Evolutionary conservation across 2,797 vertebrate genomes (phyloP).

Genomic region (Falco berigora): DNA sequence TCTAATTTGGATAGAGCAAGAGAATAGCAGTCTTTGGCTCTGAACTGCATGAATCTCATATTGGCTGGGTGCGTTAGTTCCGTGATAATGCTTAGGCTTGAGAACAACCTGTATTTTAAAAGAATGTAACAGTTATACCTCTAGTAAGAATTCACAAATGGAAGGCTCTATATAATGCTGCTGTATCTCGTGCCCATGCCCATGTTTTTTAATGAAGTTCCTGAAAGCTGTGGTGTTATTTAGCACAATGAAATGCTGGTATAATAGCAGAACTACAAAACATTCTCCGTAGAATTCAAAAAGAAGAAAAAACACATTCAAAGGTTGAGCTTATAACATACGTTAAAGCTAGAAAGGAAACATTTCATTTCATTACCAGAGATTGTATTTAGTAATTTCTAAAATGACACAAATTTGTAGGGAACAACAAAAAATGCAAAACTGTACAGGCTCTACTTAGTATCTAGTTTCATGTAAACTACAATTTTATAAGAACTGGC

Average conservation of each 20-base stretch:
- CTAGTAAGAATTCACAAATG: neutral
- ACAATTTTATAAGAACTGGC: neutral
- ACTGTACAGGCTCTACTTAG: neutral
- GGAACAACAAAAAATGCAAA: neutral
- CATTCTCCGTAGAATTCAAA: neutral
- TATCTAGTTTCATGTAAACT: neutral
- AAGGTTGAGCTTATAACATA: neutral
- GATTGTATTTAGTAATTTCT: neutral
- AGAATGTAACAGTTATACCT: slow-evolving; percentile 13
- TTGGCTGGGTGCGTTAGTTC: slow-evolving; percentile 97
- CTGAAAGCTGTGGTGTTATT: neutral
- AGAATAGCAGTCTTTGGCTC: slow-evolving; percentile 98
- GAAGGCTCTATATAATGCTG: neutral
- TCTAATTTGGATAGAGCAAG: slow-evolving; percentile 93
- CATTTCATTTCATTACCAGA: neutral
- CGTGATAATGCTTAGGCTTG: slow-evolving; percentile 96
- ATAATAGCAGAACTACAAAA: neutral
- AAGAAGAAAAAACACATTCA: neutral
- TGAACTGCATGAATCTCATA: slow-evolving; percentile 99
- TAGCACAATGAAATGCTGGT: neutral
- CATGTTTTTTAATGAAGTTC: neutral
- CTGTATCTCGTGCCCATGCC: neutral
- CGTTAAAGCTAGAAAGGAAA: neutral
- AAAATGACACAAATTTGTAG: neutral
- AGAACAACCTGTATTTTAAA: slow-evolving; percentile 84